Evolutionary conservation across 2,888 invertebrate species (phyloP).

Genomic region (Hartigia nigra): DNA sequence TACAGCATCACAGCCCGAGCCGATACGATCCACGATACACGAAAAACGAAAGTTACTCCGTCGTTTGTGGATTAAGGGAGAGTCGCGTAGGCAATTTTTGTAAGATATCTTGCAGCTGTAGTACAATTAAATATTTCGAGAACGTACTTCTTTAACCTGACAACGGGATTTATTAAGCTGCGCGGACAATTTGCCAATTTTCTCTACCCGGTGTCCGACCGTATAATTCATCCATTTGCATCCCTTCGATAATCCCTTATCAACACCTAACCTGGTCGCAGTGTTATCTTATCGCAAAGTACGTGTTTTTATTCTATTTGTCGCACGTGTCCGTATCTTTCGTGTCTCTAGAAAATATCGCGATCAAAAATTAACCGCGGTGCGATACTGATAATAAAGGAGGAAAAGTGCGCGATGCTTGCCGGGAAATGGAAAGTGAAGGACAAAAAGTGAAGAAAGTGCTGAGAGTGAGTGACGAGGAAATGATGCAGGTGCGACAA

Average conservation of each 20-base stretch:
- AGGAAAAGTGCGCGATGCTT: not conserved
- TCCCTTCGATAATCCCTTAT: not conserved
- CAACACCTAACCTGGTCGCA: not conserved
- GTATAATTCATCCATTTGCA: not conserved
- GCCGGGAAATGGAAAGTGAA: conserved; percentile 6
- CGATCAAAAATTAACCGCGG: not conserved
- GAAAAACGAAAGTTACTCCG: conserved; percentile 7
- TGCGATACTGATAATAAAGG: not conserved
- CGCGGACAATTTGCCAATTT: not conserved
- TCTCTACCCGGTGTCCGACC: not conserved
- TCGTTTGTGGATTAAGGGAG: not conserved
- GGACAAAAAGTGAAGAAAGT: not conserved
- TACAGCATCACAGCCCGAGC: conserved; percentile 43
- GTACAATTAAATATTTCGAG: not conserved
- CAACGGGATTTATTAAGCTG: not conserved
- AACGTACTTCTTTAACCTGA: not conserved
- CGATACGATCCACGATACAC: conserved; percentile 29
- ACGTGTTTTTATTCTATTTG: not conserved
- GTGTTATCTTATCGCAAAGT: not conserved
- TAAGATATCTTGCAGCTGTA: not conserved
- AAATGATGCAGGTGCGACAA: conserved; percentile 1
- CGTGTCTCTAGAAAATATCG: conserved; percentile 23
- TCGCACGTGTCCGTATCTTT: not conserved
- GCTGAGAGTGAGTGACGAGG: not conserved
- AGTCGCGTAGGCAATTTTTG: not conserved